phyloP scores from a whole-genome alignment of 2,888 invertebrate species.

The Anorthoa munda region DNA sequence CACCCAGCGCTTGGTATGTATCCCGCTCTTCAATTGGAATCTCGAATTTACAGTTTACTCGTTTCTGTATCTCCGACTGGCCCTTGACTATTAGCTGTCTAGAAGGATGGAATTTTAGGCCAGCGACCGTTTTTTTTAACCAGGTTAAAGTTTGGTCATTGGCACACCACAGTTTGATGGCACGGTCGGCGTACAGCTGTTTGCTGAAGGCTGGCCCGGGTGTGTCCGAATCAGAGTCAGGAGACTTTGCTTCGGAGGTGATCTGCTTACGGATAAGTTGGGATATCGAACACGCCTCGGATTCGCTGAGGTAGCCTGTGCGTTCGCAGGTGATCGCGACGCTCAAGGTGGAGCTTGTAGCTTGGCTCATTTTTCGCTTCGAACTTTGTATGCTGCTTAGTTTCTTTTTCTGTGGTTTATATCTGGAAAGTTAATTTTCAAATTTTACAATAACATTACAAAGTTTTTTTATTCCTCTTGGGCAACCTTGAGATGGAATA shows the following conservation, averaged over 20 bases:
- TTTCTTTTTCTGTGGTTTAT: neutral
- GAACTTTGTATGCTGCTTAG: neutral
- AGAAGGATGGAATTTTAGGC: too few species aligned
- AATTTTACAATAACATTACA: too few species aligned
- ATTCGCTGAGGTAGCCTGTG: neutral
- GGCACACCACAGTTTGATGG: conserved; percentile 19
- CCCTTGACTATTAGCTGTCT: neutral
- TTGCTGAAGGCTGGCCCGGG: neutral
- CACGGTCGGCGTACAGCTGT: neutral
- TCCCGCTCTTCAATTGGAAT: neutral
- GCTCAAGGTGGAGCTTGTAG: neutral
- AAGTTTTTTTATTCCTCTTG: too few species aligned
- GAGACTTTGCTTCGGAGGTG: neutral
- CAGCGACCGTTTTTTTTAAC: neutral
- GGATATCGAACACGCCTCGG: neutral
- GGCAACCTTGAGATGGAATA: too few species aligned
- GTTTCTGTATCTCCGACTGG: conserved; percentile 2
- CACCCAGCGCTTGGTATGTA: accelerated
- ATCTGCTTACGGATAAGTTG: neutral
- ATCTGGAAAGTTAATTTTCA: neutral
- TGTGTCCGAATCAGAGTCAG: too few species aligned
- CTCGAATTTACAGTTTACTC: neutral
- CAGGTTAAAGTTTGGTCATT: conserved; percentile 16
- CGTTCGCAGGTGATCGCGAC: conserved; percentile 1
- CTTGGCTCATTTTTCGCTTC: neutral